Percentiles rank a stretch among this genome's conserved stretches.
Conservation (phyloP, 2,797 vertebrate species). For the Gymnoscopelus braueri region DNA sequence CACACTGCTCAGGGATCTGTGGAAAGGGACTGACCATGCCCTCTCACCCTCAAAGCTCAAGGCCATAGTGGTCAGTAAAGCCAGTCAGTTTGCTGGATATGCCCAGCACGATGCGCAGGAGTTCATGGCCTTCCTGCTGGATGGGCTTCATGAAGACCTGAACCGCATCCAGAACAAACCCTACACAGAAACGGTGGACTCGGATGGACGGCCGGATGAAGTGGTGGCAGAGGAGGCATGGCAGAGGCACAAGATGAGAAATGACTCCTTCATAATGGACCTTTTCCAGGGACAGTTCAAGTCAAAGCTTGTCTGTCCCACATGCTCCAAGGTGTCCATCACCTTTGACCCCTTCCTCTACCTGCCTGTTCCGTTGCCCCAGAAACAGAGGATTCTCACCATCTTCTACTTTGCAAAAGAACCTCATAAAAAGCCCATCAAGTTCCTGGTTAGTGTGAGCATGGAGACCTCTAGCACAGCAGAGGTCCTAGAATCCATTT, state of each 20-base stretch:
- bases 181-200: constrained; percentile 94
- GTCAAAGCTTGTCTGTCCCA: constrained; percentile 96
- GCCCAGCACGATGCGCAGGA: constrained; percentile 98
- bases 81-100: constrained; percentile 98
- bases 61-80: constrained; percentile 98
- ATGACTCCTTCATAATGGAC: constrained; percentile 97
- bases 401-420: constrained; percentile 96
- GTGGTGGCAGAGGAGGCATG: constrained; percentile 98
- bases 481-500: constrained; percentile 93
- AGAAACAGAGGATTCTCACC: constrained; percentile 97
- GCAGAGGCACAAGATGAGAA: constrained; percentile 98
- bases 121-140: constrained; percentile 98
- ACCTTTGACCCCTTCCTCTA: constrained; percentile 99
- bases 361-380: constrained; percentile 94
- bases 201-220: constrained; percentile 91
- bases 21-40: constrained; percentile 98
- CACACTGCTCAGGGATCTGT: constrained; percentile 91
- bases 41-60: constrained; percentile 98
- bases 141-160: constrained; percentile 97
- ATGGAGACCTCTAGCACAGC: constrained; percentile 94
- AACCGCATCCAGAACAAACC: constrained; percentile 99
- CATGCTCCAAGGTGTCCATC: constrained; percentile 98
- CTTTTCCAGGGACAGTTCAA: constrained; percentile 99
- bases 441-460: constrained; percentile 97
- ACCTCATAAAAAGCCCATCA: constrained; percentile 95